Evolutionary conservation across 1,140 invertebrate species (phyloP), one percentile per base, ranked within the genome.

Genomic region (Drosophila albomicans): DNA sequence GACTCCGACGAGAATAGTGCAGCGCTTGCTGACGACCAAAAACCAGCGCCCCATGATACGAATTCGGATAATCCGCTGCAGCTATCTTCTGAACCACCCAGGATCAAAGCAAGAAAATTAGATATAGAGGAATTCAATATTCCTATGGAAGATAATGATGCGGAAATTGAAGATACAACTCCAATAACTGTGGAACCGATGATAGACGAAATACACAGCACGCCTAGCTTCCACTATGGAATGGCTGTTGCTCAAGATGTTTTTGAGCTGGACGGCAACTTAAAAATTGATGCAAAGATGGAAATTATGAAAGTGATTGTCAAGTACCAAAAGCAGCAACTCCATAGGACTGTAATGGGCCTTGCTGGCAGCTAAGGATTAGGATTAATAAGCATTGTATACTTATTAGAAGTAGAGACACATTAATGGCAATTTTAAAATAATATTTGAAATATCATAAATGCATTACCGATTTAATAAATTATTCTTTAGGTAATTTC

Each of bases 171-270:
- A 13, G 72, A 75, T 7, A 70, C 43, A 28, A 63, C 66, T 10
- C 66, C 72, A n/a, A 70, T 75, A 8, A 10, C 43, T 13, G 35
- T 70, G 8, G 72, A 75, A 20, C 66, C 72, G 3, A 13, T 58
- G 10, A 64, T 70, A 32, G 72, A 75, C 4, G 67, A 64, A 4
- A 43, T 35, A 7, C 58, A 63, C 6, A 70, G 51, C 16, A 63
- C 72, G 1, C 66, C 72, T 1, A 75, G 67, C 32, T 75, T 75
- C 15, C 72, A 75, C 45, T 75, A 63, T 51, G 72, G 72, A 38
- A 85, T 85, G 81, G 82, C 81, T 20, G 20, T 78, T 71, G 59
- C 73, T 15, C 72, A 75, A 13, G 72, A 51, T 45, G 62, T 77
- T 15, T 78, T 64, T 28, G 75, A 78, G 25, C 30, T 78, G 5